Evolutionary conservation across 2,888 invertebrate genomes (phyloP).

Genomic region (Zele albiditarsus): DNA sequence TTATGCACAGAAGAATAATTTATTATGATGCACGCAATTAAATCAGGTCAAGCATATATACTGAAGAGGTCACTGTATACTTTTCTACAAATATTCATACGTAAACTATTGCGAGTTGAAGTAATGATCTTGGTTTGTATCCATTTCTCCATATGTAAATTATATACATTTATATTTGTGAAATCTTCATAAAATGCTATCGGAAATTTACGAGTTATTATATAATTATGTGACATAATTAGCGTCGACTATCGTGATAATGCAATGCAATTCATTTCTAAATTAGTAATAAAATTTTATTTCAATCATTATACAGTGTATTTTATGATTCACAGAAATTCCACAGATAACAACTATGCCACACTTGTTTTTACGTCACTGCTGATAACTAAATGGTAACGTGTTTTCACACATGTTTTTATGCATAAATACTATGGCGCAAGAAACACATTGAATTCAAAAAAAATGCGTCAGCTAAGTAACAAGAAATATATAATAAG

Average conservation of each 20-base stretch:
- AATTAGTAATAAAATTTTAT: not conserved
- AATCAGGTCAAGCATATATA: constrained; percentile 8
- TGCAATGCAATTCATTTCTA: too few species aligned
- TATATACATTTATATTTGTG: not conserved
- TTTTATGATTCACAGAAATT: not conserved
- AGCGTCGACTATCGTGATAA: too few species aligned
- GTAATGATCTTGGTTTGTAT: constrained; percentile 5
- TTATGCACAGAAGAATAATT: constrained; percentile 25
- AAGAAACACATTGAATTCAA: not conserved
- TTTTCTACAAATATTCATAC: constrained; percentile 14
- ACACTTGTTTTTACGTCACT: not conserved
- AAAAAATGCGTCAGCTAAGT: constrained; percentile 1
- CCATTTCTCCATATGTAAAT: not conserved
- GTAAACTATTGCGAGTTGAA: not conserved
- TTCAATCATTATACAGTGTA: not conserved
- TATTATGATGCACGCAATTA: constrained; percentile 24
- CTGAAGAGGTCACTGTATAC: constrained; percentile 1
- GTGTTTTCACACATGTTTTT: not conserved
- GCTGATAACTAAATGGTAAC: not conserved
- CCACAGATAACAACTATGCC: not conserved
- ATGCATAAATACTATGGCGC: not conserved
- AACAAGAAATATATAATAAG: not conserved
- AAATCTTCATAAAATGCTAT: not conserved
- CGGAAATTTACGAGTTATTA: not conserved
- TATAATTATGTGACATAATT: not conserved